phyloP scores from a whole-genome alignment of 2,113 vertebrate genomes.

The Noturus placidus region DNA sequence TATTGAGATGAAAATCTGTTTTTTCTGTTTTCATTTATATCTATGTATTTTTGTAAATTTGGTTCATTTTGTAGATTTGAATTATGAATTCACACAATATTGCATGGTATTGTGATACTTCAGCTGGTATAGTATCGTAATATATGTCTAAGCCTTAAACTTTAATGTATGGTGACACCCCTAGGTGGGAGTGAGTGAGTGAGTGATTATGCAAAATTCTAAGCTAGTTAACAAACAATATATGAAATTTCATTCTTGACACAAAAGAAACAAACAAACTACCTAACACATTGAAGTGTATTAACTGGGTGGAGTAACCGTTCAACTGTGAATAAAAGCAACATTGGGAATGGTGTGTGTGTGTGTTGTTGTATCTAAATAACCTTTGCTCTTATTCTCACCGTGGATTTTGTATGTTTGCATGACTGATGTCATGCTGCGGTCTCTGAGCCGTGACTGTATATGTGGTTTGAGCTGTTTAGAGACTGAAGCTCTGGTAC shows the following conservation, averaged over 20 bases:
- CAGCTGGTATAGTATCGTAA: too few species aligned
- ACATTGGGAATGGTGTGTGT: neutral
- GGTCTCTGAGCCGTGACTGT: neutral
- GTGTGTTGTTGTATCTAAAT: neutral
- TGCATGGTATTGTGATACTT: too few species aligned
- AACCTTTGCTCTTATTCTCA: conserved; percentile 34
- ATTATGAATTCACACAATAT: too few species aligned
- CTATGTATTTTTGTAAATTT: too few species aligned
- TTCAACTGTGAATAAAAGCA: neutral
- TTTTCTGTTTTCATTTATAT: too few species aligned
- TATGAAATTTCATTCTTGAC: neutral
- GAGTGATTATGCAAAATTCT: neutral
- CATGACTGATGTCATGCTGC: neutral
- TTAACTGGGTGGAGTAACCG: neutral
- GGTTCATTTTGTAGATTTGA: too few species aligned
- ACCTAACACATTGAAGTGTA: neutral
- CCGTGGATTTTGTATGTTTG: neutral
- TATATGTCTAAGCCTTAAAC: too few species aligned
- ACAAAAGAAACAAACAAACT: neutral
- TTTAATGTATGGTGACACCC: too few species aligned
- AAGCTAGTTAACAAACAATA: neutral
- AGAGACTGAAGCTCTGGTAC: neutral
- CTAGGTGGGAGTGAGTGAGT: neutral
- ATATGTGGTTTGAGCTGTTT: neutral
- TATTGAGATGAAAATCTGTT: too few species aligned